Percentiles rank a stretch among this genome's conserved stretches.
phyloP scores from a whole-genome alignment of 2,888 invertebrate genomes.

The Bruchidius siliquastri region DNA sequence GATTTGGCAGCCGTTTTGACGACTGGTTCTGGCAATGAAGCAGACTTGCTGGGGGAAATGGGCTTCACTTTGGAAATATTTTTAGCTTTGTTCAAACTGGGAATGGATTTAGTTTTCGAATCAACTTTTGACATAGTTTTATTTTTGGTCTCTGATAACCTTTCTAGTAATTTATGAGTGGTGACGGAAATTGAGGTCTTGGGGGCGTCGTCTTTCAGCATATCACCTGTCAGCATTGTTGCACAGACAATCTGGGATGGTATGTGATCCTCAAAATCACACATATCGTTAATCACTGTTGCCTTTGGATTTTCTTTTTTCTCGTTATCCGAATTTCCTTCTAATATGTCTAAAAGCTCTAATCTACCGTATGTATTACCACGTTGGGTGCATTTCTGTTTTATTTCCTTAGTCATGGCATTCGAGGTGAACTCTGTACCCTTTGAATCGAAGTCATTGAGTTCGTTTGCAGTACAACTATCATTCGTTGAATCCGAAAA shows the following conservation, averaged over 20 bases:
- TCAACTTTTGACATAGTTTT: slow-evolving; percentile 9
- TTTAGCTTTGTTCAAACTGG: slow-evolving; percentile 12
- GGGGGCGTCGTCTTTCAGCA: slow-evolving; percentile 26
- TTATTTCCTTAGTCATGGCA: slow-evolving; percentile 25
- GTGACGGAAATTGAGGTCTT: slow-evolving; percentile 37
- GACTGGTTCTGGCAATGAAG: slow-evolving; percentile 43
- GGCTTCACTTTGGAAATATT: neutral
- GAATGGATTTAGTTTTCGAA: slow-evolving; percentile 34
- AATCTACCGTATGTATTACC: slow-evolving; percentile 22
- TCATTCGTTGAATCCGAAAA: slow-evolving; percentile 33
- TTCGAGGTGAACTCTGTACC: slow-evolving; percentile 23
- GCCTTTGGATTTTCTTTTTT: slow-evolving; percentile 9
- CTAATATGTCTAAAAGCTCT: slow-evolving; percentile 28
- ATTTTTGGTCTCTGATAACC: slow-evolving; percentile 38
- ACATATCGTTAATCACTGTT: slow-evolving; percentile 17
- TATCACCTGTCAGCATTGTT: slow-evolving; percentile 30
- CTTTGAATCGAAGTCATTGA: slow-evolving; percentile 14
- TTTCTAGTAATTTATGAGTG: slow-evolving; percentile 53
- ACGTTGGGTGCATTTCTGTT: slow-evolving; percentile 14
- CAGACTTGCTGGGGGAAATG: slow-evolving; percentile 30
- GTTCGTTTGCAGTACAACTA: slow-evolving; percentile 11
- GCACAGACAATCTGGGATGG: slow-evolving; percentile 32
- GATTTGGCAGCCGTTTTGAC: slow-evolving; percentile 34
- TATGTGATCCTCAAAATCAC: slow-evolving; percentile 37
- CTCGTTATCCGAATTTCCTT: slow-evolving; percentile 24